Base-by-base conservation (phyloP, 2,797 vertebrate species). In the Synaphobranchus kaupii region DNA sequence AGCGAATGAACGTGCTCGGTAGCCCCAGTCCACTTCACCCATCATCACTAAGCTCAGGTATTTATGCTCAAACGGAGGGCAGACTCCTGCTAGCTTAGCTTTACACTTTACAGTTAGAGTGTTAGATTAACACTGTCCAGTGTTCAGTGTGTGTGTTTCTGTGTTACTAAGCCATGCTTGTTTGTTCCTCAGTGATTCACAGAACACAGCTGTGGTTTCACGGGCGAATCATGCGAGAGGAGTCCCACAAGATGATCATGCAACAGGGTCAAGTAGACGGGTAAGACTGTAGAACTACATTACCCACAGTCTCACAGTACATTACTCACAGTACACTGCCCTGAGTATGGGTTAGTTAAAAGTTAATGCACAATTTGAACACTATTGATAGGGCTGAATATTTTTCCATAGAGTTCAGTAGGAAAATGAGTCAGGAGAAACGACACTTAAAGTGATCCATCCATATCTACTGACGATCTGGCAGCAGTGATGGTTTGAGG, bases 191-290 rank as follows among this genome's bases (percentile, higher is more conserved):
- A 99, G 98, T 98, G 92, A 99, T 99, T 91, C 98, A 99, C 91
- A 97, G 96, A 92, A 99, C 98, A 34, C 98, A 99, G 92, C 96
- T 98, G 73, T 99, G 98, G 98, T 99, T 99, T 92, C 98, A 99
- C 0, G 98, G 98, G 82, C 97, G 98, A 92, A 99, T 99, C 92
- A 96, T 98, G 93, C 96, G 98, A 93, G 98, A 99, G 91, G 98
- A 99, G 85, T 98, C 98, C 8, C 98, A 99, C 94, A 96, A 96
- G 90, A 98, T 99, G 96, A 98, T 99, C 90, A 97, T 97, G 60
- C 98, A 99, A 84, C 98, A 99, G 94, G 98, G 98, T 87, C 98
- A 99, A 92, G 98, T 99, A 88, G 98, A 99, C 13, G 98, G 98
- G 98, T 99, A 95, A 94, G 95, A 87, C 54, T 44, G 17, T 84